Base-by-base conservation (phyloP, 2,888 invertebrate genomes). In the Scaptomyza cyrtandrae region DNA sequence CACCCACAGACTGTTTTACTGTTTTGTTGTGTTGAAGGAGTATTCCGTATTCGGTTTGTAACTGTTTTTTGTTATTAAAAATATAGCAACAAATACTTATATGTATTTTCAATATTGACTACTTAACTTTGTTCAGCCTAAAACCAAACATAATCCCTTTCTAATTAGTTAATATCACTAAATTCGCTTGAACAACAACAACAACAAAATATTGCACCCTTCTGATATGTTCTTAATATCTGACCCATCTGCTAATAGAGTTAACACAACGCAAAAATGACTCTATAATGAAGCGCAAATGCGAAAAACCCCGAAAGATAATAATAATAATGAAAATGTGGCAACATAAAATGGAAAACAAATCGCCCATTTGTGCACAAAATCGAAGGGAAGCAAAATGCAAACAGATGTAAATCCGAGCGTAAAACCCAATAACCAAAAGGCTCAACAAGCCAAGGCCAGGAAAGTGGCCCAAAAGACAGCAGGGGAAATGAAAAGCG, bases 401-500 rank as follows among this genome's bases (percentile, higher is more conserved):
- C 78, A 82, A 88, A 80, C 88, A 88, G 88, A 89, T 88, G 88
- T 86, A 88, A 89, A 88, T 86, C 84, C 77, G 67, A 67, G 72
- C 73, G 78, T 78, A 82, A 83, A 78, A 85, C 88, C 86, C 86
- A 68, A 88, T 74, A 80, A 75, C 62, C 56, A 65, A 71, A 61
- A 68, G 71, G 75, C 72, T 79, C 76, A 68, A 78, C 70, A 72
- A 71, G 70, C 53, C 57, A 49, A 59, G 48, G 61, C 58, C 48
- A 50, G 74, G 61, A 74, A 74, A 74, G 68, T 70, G 70, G 46
- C 63, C 60, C 27, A 49, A 60, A 67, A 48, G 66, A 63, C 66
- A 75, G 55, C 58, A 52, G 46, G 46, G 69, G 48, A 61, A 53
- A 65, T 76, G 86, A 85, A 80, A 85, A 80, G 81, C 84, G 48